A percentile compares a stretch with the other conserved stretches of the same genome.
phyloP scores from a whole-genome alignment of 2,888 invertebrate genomes.

The Andrena flavipes region DNA sequence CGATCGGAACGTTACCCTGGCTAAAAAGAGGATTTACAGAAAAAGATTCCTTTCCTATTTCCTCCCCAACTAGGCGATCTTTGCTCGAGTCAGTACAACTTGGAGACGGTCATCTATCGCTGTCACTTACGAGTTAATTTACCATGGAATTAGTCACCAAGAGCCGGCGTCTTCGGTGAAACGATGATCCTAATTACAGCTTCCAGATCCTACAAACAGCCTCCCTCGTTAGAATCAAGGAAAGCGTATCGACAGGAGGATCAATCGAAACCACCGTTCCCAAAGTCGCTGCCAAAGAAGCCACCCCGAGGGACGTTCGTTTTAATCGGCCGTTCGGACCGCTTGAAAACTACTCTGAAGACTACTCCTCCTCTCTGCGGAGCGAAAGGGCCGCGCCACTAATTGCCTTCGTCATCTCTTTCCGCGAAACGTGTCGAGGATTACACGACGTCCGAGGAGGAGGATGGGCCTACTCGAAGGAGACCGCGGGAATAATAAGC shows the following conservation, averaged over 20 bases:
- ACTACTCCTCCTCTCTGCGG: background rate
- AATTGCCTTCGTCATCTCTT: conserved; percentile 59
- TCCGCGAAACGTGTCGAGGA: conserved; percentile 69
- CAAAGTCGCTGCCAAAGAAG: conserved; percentile 7
- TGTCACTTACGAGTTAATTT: background rate
- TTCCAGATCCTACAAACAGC: background rate
- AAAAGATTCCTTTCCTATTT: no score
- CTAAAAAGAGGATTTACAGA: conserved; percentile 21
- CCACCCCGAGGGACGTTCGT: conserved; percentile 8
- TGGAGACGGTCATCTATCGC: no score
- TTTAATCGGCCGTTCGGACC: conserved; percentile 29
- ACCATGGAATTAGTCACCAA: background rate
- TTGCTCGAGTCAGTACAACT: no score
- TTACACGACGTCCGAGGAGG: conserved; percentile 63
- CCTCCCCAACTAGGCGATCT: no score
- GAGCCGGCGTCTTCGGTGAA: background rate
- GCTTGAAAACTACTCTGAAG: conserved; percentile 52
- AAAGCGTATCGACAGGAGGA: background rate
- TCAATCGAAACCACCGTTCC: background rate
- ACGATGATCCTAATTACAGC: conserved; percentile 28
- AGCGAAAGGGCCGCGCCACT: conserved; percentile 38
- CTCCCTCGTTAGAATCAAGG: conserved; percentile 21
- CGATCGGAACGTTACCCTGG: conserved; percentile 22
- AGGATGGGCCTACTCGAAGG: conserved; percentile 60
- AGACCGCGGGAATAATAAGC: conserved; percentile 81